Conservation (phyloP, 2,888 invertebrate species). For the Amblyjoppa proteus region DNA sequence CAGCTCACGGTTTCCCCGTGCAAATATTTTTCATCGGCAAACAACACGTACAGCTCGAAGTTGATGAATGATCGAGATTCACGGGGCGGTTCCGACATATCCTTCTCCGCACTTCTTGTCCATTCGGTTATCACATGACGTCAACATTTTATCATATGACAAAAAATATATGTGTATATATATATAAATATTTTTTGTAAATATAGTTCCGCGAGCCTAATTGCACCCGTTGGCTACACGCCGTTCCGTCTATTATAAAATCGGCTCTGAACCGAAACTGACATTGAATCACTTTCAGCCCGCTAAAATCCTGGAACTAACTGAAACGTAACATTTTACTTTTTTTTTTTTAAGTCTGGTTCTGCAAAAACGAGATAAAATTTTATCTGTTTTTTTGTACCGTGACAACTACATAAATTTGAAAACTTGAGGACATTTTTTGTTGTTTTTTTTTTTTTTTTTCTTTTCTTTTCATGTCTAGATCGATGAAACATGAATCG, state of each 20-base stretch:
- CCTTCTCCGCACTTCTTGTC: constrained; percentile 39
- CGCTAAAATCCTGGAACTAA: background rate
- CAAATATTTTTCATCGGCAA: constrained; percentile 80
- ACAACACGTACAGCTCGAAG: constrained; percentile 66
- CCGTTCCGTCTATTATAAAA: background rate
- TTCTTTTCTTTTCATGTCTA: constrained; percentile 41
- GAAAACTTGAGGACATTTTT: background rate
- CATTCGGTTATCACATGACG: background rate
- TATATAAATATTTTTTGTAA: too few relatives aligned
- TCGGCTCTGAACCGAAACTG: background rate
- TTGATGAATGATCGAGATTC: constrained; percentile 24
- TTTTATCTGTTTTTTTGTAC: background rate
- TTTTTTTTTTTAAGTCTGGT: background rate
- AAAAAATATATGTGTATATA: background rate
- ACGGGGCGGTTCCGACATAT: constrained; percentile 16
- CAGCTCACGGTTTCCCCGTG: constrained; percentile 68
- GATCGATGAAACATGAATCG: background rate
- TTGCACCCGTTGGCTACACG: background rate
- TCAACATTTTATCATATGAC: background rate
- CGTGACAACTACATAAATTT: background rate
- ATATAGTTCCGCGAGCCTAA: background rate
- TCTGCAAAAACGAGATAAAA: too few relatives aligned
- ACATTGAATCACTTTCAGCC: background rate
- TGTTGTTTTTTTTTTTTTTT: constrained; percentile 28
- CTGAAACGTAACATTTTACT: background rate